Base-by-base conservation (phyloP, 2,113 vertebrate genomes). In the Burhinus oedicnemus region DNA sequence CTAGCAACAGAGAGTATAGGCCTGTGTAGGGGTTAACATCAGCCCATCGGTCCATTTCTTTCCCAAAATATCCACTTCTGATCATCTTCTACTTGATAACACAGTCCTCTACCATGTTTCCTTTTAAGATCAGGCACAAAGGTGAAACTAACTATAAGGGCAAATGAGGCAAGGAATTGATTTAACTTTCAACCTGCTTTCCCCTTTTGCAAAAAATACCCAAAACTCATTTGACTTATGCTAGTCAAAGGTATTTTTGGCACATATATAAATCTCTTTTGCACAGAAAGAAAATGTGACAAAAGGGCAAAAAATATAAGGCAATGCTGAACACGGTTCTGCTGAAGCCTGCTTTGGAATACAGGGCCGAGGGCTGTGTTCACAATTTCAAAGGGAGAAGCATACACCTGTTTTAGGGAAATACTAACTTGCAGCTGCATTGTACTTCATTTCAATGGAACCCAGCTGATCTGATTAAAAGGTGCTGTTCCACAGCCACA, bases 381-480 rank as follows among this genome's bases (percentile, higher is more conserved):
- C 77, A 62, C 68, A 18, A 54, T 87, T 93, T 95, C 90, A 94
- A 93, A 95, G 57, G 57, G 34, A 92, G 89, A 47, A 94, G 70
- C 61, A 5, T 52, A 64, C 38, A 97, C 29, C 91, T 95, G 66
- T 87, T 97, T 93, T 40, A 93, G 69, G 71, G 51, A 97, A 94
- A 97, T 72, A 72, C 64, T 78, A 80, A 91, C 84, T 95, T 97
- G 69, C 23, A 89, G 62, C 76, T 97, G 58, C 78, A 95, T 94
- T 97, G 71, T 85, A 65, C 34, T 90, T 64, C 34, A 44, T 94
- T 97, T 97, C 93, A 85, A 42, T 93, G 84, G 40, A 49, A 87
- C 84, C 92, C 79, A 34, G 42, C 91, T 93, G 96, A 85, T 95
- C 54, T 23, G 69, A 97, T 98, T 97, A 97, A 96, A 95, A 97